These are phyloP conservation scores for Macroramphosus scolopax DNA, from an alignment of 2,797 vertebrate genomes.

Conservation along the genomic window DNA sequence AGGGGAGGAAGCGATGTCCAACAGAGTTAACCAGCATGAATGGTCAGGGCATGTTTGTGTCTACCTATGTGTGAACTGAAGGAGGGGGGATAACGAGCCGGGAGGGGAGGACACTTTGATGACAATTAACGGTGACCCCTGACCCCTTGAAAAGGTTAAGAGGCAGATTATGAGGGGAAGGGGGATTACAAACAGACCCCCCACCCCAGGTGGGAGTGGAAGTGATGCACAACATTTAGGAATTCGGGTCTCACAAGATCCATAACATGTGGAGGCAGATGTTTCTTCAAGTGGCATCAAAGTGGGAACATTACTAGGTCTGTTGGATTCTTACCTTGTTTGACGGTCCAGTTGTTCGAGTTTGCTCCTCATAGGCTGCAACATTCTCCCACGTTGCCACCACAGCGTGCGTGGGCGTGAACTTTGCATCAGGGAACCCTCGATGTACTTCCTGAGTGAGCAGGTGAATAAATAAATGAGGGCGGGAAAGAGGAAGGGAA, in stretches of 20 bases:
- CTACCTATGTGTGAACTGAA: conserved; percentile 48
- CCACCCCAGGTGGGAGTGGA: conserved; percentile 44
- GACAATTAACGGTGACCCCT: conserved; percentile 64
- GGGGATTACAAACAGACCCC: conserved; percentile 56
- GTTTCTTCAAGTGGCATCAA: too few species aligned
- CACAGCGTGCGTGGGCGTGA: conserved; percentile 82
- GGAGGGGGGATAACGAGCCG: conserved; percentile 45
- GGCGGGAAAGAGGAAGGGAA: conserved; percentile 2
- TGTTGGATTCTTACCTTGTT: conserved; percentile 83
- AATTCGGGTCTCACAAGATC: conserved; percentile 47
- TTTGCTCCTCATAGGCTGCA: conserved; percentile 83
- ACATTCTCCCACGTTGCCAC: conserved; percentile 93
- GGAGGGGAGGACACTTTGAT: conserved; percentile 42
- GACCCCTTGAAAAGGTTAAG: conserved; percentile 61
- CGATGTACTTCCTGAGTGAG: conserved; percentile 75
- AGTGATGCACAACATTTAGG: conserved; percentile 49
- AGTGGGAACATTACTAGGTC: too few species aligned
- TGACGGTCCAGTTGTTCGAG: conserved; percentile 59
- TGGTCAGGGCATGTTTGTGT: conserved; percentile 35
- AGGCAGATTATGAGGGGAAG: conserved; percentile 60
- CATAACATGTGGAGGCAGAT: too few species aligned
- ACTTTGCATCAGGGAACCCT: conserved; percentile 81
- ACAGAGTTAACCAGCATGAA: conserved; percentile 25
- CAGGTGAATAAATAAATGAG: conserved; percentile 43
- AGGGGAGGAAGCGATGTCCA: conserved; percentile 26